Conservation (phyloP, 2,113 vertebrate species). For the Strigops habroptila region DNA sequence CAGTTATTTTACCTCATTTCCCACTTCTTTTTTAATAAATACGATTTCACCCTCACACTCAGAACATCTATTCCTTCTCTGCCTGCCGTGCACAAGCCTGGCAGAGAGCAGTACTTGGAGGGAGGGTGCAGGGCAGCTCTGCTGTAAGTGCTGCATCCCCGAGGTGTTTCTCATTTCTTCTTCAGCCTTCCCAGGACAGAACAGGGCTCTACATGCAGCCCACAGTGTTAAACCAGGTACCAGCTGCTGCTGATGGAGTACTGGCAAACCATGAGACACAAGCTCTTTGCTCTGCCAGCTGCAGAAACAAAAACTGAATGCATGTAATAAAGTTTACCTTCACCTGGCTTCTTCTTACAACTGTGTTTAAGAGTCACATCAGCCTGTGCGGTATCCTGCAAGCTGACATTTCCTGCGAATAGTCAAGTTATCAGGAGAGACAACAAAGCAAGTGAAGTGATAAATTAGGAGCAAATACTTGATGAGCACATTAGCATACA, state of each 20-base stretch:
- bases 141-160: accelerated
- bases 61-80: not conserved
- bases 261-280: not conserved
- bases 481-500: not conserved
- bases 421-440: not conserved
- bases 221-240: not conserved
- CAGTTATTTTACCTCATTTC: not conserved
- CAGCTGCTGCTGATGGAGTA: not conserved
- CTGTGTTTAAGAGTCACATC: not conserved
- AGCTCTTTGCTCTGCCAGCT: not conserved
- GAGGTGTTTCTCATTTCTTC: not conserved
- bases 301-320: not conserved
- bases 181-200: not conserved
- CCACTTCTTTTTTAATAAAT: not conserved
- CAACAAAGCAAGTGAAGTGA: not conserved
- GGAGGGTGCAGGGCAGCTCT: not conserved
- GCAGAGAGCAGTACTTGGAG: not conserved
- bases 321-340: not conserved
- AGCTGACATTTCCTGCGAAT: not conserved
- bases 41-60: not conserved
- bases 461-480: not conserved
- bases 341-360: not conserved
- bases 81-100: not conserved
- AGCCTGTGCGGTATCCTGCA: not conserved
- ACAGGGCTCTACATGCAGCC: not conserved